These are phyloP conservation scores for Xerus inauris DNA, from an alignment of 2,113 vertebrate genomes.

Conservation along the genomic window DNA sequence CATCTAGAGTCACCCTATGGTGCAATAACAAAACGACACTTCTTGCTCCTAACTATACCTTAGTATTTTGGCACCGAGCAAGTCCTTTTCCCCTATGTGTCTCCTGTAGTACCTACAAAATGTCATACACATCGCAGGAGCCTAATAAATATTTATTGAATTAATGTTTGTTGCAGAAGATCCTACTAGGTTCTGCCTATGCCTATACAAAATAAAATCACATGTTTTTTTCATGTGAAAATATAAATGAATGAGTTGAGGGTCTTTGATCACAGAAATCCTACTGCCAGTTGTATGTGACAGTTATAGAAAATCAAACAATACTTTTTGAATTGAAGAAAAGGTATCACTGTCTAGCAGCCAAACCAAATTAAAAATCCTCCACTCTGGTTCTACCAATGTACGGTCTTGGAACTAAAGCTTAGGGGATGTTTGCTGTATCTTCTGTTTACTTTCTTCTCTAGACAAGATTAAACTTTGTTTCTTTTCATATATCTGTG, in stretches of 20 bases:
- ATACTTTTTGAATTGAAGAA: not conserved
- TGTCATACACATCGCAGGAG: not conserved
- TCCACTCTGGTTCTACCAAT: not conserved
- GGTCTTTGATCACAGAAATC: conserved; percentile 10
- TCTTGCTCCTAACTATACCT: not conserved
- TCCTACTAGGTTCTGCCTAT: not conserved
- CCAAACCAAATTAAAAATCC: conserved; percentile 17
- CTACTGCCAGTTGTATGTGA: not conserved
- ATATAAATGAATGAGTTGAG: not conserved
- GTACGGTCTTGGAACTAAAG: not conserved
- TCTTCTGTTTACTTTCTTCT: not conserved
- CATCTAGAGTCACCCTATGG: not conserved
- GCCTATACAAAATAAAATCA: not conserved
- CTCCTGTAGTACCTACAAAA: not conserved
- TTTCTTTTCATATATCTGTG: not conserved
- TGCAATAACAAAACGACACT: not conserved
- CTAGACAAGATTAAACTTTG: not conserved
- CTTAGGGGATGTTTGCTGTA: not conserved
- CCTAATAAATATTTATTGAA: conserved; percentile 17
- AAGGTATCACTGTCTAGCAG: not conserved
- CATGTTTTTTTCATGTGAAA: not conserved
- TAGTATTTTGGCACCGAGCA: not conserved
- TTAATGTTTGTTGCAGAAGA: not conserved
- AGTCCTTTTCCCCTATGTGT: not conserved
- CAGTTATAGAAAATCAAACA: not conserved